phyloP scores from a whole-genome alignment of 2,113 vertebrate species.

The Crotophaga sulcirostris region DNA sequence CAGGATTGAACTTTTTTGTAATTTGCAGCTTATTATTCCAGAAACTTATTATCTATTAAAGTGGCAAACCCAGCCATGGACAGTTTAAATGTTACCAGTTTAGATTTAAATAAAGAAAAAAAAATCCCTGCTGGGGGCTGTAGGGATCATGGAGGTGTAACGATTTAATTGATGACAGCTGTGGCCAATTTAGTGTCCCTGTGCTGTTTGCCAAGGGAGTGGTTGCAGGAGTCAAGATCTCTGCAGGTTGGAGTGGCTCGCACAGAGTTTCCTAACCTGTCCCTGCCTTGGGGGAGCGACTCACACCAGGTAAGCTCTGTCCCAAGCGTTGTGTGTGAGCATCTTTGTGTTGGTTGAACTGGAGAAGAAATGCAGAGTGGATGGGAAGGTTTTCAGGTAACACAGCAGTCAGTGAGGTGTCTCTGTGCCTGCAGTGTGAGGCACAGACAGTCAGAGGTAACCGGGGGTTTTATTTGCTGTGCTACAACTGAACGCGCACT shows the following conservation, averaged over 20 bases:
- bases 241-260: not conserved
- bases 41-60: not conserved
- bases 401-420: not conserved
- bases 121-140: not conserved
- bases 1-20: not conserved
- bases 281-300: not conserved
- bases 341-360: not conserved
- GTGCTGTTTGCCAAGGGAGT: not conserved
- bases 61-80: not conserved
- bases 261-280: not conserved
- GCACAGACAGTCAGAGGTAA: not conserved
- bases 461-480: not conserved
- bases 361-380: accelerated
- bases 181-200: not conserved
- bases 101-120: not conserved
- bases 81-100: not conserved
- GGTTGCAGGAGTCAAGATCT: not conserved
- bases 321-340: not conserved
- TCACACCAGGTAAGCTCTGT: not conserved
- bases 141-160: not conserved
- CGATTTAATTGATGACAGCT: not conserved
- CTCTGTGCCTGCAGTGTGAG: not conserved
- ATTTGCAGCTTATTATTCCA: not conserved
- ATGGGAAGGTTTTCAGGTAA: not conserved
- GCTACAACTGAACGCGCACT: accelerated